Conservation (phyloP, 2,888 invertebrate species). For the Glyphotaelius pellucidus region DNA sequence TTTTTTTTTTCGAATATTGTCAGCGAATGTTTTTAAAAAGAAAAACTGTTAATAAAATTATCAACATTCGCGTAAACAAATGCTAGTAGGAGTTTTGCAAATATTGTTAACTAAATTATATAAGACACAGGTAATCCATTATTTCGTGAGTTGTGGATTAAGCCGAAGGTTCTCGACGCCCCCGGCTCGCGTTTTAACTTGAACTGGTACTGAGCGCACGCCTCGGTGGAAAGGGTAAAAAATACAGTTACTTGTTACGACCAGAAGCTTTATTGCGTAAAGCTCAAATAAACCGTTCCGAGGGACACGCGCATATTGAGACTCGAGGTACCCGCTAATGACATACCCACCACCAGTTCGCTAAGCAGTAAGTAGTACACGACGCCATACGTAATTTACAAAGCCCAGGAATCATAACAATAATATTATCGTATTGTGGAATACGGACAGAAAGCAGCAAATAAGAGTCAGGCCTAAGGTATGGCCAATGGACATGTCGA, state of each 20-base stretch:
- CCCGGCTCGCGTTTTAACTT: slow-evolving; percentile 28
- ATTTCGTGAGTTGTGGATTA: background rate
- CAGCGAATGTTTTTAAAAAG: no score
- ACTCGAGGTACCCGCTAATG: background rate
- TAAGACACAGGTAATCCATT: background rate
- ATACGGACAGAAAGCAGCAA: background rate
- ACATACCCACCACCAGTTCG: background rate
- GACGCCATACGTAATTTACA: background rate
- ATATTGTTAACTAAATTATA: no score
- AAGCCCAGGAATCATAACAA: background rate
- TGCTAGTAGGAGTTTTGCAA: no score
- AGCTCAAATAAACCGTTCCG: slow-evolving; percentile 61
- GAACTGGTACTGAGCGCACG: slow-evolving; percentile 58
- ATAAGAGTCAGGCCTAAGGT: background rate
- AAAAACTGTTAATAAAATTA: no score
- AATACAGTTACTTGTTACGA: slow-evolving; percentile 59
- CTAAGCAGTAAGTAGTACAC: background rate
- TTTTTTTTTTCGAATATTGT: no score
- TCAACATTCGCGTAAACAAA: no score
- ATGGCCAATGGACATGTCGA: background rate
- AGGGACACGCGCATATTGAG: slow-evolving; percentile 37
- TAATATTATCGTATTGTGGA: background rate
- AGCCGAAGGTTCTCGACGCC: background rate
- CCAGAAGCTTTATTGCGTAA: slow-evolving; percentile 65
- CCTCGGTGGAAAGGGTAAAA: slow-evolving; percentile 55